These are phyloP conservation scores for Accipiter virgatus DNA, from an alignment of 2,113 vertebrate species.

Conservation along the genomic window DNA sequence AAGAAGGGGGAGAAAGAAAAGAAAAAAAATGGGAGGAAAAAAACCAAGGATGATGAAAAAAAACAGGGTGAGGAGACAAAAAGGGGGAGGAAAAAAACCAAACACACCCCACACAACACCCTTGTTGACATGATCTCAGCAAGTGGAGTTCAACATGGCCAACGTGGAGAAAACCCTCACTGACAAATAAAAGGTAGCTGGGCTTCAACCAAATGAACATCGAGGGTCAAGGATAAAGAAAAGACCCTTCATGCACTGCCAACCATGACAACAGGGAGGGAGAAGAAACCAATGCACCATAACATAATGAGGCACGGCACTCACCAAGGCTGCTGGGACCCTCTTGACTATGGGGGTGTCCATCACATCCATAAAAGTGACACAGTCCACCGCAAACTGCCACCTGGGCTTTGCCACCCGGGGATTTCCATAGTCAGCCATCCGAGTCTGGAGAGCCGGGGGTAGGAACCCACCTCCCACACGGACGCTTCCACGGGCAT, in stretches of 20 bases:
- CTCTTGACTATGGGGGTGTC: not conserved
- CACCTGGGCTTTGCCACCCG: not conserved
- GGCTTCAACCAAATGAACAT: not conserved
- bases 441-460: not conserved
- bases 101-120: no score
- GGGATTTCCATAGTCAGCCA: not conserved
- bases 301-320: accelerated
- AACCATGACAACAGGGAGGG: not conserved
- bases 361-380: not conserved
- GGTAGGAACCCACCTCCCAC: not conserved
- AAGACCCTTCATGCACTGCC: not conserved
- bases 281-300: not conserved
- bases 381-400: accelerated
- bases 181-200: not conserved
- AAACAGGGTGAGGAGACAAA: no score
- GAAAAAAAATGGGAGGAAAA: no score
- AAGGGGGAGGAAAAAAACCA: no score
- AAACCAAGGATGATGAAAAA: not conserved
- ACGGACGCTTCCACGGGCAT: accelerated
- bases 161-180: not conserved
- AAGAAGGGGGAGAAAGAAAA: accelerated
- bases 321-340: not conserved
- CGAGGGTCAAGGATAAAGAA: not conserved
- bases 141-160: not conserved
- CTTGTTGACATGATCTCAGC: not conserved